These are phyloP conservation scores for Embiotoca jacksoni DNA, from an alignment of 2,113 vertebrate species.

Conservation along the genomic window DNA sequence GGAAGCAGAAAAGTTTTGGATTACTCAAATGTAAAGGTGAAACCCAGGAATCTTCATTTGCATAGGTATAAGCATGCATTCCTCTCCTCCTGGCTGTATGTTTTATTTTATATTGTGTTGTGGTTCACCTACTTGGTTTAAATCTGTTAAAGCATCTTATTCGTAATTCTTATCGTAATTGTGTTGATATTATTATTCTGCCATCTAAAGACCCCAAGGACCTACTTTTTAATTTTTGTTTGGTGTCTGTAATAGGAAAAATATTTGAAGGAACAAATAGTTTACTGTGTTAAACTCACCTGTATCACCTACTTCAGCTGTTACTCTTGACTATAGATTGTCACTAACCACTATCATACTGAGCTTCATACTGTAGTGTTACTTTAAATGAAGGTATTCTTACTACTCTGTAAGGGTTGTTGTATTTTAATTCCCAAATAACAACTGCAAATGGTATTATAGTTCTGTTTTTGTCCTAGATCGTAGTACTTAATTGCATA, in stretches of 20 bases:
- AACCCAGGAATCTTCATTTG: constrained; percentile 34
- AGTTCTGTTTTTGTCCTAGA: constrained; percentile 53
- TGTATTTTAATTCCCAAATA: constrained; percentile 54
- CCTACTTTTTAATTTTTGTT: neutral
- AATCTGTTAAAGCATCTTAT: neutral
- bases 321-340: constrained; percentile 14
- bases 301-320: constrained; percentile 24
- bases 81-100: neutral
- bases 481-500: constrained; percentile 76
- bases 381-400: constrained; percentile 81
- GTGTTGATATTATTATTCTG: constrained; percentile 3
- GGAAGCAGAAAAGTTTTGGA: constrained; percentile 40
- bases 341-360: constrained; percentile 36
- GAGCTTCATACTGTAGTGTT: constrained; percentile 52
- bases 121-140: constrained; percentile 2
- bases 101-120: neutral
- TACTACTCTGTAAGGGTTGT: constrained; percentile 43
- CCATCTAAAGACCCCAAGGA: neutral
- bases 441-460: constrained; percentile 53
- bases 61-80: constrained; percentile 27
- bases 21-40: constrained; percentile 54
- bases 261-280: constrained; percentile 54
- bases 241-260: neutral
- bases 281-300: constrained; percentile 18
- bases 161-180: neutral